phyloP scores from a whole-genome alignment of 2,113 vertebrate species.

The Barnardius zonarius region DNA sequence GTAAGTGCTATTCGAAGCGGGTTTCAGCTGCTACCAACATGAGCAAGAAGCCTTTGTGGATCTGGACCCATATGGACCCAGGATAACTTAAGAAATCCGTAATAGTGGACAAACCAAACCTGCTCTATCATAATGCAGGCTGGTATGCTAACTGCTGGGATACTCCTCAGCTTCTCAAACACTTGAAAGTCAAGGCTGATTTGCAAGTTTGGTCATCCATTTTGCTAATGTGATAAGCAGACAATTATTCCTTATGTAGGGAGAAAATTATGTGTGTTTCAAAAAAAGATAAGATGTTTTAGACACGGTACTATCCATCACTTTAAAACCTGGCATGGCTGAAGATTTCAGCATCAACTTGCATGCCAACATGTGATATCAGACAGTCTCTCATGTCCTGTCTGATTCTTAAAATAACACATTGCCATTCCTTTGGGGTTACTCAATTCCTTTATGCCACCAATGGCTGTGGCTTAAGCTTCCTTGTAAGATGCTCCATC shows the following conservation, averaged over 20 bases:
- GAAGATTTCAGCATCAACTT: neutral
- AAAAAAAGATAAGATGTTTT: neutral
- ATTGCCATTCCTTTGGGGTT: constrained; percentile 27
- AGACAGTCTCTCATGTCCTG: neutral
- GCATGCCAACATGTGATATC: neutral
- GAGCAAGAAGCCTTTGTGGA: neutral
- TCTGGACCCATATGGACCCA: neutral
- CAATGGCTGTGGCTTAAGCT: neutral
- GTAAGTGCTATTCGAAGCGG: neutral
- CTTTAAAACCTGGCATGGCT: neutral
- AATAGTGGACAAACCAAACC: neutral
- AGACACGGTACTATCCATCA: rapidly evolving
- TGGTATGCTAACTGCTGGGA: neutral
- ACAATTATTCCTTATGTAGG: neutral
- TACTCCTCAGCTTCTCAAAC: neutral
- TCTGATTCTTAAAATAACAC: constrained; percentile 50
- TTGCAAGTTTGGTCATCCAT: neutral
- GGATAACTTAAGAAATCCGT: neutral
- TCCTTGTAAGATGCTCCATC: neutral
- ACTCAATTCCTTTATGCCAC: neutral
- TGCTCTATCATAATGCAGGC: neutral
- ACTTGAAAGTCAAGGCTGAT: neutral
- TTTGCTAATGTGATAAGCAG: neutral
- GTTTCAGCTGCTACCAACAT: neutral
- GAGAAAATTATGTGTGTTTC: neutral